These are phyloP conservation scores for Eurypyga helias DNA, from an alignment of 2,113 vertebrate species.

Conservation along the genomic window DNA sequence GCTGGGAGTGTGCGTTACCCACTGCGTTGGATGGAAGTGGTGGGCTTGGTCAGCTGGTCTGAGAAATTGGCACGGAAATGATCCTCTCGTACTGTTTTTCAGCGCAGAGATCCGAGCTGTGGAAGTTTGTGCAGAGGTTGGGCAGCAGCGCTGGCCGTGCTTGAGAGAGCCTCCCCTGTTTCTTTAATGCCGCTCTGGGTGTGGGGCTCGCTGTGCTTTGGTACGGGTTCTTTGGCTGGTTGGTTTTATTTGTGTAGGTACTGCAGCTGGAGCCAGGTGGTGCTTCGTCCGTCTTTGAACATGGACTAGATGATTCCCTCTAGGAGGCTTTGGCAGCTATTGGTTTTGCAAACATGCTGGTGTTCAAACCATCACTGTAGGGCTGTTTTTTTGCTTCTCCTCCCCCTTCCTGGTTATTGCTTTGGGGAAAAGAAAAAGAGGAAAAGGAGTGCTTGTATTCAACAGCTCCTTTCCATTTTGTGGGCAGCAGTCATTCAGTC, in stretches of 20 bases:
- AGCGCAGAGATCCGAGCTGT: not conserved
- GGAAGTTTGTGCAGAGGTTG: not conserved
- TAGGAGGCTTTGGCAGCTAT: not conserved
- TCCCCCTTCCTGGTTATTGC: not conserved
- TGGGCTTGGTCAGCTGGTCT: not conserved
- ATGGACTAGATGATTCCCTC: not conserved
- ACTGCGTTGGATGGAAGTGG: not conserved
- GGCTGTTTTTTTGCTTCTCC: not conserved
- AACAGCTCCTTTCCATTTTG: not conserved
- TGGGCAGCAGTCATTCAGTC: not conserved
- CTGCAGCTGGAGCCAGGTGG: not conserved
- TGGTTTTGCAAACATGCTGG: not conserved
- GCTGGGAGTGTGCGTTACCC: fast-evolving
- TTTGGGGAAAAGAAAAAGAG: not conserved
- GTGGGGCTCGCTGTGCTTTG: too few species aligned
- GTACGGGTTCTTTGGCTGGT: too few species aligned
- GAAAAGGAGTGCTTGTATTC: not conserved
- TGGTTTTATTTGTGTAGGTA: not conserved
- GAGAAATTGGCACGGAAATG: not conserved
- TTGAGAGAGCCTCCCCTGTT: not conserved
- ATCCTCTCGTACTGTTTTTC: not conserved
- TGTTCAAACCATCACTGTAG: not conserved
- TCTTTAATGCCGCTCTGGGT: not conserved
- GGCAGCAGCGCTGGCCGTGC: not conserved
- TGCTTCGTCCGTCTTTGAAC: not conserved